Evolutionary conservation across 2,113 vertebrate species (phyloP).

Genomic region (Otolemur garnettii): DNA sequence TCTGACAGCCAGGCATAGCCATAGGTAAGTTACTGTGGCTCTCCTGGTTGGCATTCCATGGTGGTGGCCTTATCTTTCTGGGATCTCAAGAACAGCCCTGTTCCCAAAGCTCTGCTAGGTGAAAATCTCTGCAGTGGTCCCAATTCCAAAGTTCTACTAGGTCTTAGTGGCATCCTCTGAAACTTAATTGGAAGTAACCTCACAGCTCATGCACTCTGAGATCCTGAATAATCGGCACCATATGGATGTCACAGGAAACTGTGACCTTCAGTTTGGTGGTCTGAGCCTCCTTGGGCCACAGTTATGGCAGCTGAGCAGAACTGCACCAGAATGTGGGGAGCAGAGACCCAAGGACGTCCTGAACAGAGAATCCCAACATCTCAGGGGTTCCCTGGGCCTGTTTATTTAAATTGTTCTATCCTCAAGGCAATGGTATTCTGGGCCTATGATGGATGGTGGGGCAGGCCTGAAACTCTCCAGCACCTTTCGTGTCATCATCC

Average conservation of each 20-base stretch:
- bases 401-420: not conserved
- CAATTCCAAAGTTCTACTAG: not conserved
- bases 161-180: not conserved
- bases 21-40: not conserved
- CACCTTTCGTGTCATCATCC: not conserved
- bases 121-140: not conserved
- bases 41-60: not conserved
- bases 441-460: too few relatives aligned
- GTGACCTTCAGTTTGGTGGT: too few relatives aligned
- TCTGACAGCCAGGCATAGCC: accelerated
- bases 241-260: not conserved
- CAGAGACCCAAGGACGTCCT: too few relatives aligned
- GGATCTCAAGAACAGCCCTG: not conserved
- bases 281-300: not conserved
- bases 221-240: not conserved
- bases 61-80: not conserved
- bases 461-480: not conserved
- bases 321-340: not conserved
- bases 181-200: not conserved
- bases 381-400: not conserved
- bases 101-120: not conserved
- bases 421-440: not conserved
- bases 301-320: not conserved
- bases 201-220: not conserved
- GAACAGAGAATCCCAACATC: not conserved